Evolutionary conservation across 2,113 vertebrate species (phyloP).

Genomic region (Mungos mungo): DNA sequence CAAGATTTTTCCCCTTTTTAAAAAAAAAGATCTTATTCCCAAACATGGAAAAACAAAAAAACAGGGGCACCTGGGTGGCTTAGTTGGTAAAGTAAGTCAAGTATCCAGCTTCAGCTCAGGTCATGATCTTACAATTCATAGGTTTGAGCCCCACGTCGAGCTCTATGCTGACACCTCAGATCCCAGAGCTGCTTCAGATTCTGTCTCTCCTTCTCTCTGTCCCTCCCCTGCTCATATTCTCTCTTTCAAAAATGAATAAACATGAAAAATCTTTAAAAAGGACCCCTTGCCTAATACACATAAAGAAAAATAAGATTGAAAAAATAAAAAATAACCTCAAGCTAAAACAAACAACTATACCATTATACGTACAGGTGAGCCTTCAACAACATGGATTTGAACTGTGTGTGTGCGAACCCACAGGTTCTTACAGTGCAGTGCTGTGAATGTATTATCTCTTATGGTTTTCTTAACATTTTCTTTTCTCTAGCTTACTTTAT

Average conservation of each 20-base stretch:
- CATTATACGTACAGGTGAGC: background rate
- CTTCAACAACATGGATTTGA: background rate
- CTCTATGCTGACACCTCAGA: too few relatives aligned
- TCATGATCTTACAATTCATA: too few relatives aligned
- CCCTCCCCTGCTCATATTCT: too few relatives aligned
- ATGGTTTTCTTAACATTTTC: background rate
- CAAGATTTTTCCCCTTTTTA: background rate
- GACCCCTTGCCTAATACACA: background rate
- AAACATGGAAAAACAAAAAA: background rate
- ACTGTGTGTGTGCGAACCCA: background rate
- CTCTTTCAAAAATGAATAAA: too few relatives aligned
- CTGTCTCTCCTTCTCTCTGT: too few relatives aligned
- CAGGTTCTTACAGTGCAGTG: background rate
- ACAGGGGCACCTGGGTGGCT: too few relatives aligned
- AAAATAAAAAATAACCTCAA: background rate
- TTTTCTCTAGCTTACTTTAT: background rate
- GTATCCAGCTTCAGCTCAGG: too few relatives aligned
- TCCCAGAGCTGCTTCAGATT: too few relatives aligned
- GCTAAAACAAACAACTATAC: background rate
- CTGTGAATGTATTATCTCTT: background rate
- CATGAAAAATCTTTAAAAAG: too few relatives aligned
- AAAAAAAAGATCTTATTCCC: background rate
- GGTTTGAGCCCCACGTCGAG: too few relatives aligned
- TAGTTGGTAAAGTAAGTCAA: too few relatives aligned
- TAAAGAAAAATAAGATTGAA: background rate